These are phyloP conservation scores for Alaudala cheleensis DNA, from an alignment of 2,113 vertebrate species.

Conservation along the genomic window DNA sequence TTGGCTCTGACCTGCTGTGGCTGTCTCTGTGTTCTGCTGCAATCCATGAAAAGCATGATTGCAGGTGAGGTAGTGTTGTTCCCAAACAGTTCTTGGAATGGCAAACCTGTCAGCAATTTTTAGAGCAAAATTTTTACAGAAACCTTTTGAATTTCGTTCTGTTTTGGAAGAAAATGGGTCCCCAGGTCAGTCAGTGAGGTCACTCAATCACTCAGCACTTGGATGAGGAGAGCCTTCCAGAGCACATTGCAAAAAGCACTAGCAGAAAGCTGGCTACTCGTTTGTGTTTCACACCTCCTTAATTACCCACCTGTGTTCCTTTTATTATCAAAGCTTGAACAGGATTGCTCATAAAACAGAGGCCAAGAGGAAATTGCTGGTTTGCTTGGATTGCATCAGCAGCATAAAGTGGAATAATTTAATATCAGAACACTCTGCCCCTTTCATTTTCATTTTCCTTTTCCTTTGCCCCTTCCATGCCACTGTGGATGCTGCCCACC, in stretches of 20 bases:
- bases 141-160: constrained; percentile 28
- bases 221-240: constrained; percentile 35
- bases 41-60: not conserved
- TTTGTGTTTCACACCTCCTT: constrained; percentile 75
- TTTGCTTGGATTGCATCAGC: constrained; percentile 73
- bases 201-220: constrained; percentile 60
- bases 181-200: constrained; percentile 53
- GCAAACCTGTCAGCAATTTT: not conserved
- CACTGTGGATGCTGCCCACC: not conserved
- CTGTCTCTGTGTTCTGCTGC: not conserved
- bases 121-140: not conserved
- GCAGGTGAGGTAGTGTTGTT: not conserved
- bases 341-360: constrained; percentile 69
- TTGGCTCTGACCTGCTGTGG: not conserved
- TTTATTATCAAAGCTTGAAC: constrained; percentile 75
- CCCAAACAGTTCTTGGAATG: not conserved
- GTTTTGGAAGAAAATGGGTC: constrained; percentile 37
- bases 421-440: constrained; percentile 58
- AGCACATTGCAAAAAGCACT: not conserved
- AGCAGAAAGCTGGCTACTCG: constrained; percentile 67
- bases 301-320: constrained; percentile 78
- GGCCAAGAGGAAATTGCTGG: constrained; percentile 77
- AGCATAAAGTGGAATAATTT: constrained; percentile 68
- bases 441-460: constrained; percentile 43
- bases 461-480: constrained; percentile 14